Percentiles rank a stretch among this genome's conserved stretches.
Conservation (phyloP, 2,888 invertebrate species). For the Aleiodes testaceus region DNA sequence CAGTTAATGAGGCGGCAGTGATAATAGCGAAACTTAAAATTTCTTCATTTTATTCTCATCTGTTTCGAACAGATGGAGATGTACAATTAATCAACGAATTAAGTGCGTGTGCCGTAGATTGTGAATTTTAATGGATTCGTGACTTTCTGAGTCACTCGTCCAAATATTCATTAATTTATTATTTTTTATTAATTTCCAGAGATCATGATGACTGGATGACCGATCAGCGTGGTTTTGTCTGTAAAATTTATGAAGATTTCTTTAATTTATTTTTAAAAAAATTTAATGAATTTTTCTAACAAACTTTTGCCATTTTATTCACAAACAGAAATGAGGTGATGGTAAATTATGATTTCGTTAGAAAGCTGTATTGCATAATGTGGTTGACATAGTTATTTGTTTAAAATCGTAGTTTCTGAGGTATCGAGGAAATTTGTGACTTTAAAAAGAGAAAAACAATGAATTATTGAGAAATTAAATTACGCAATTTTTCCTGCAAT, state of each 20-base stretch:
- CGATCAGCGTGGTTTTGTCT: constrained; percentile 64
- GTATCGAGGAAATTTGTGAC: no score
- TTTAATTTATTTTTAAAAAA: no score
- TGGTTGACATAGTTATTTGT: neutral
- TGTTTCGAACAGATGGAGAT: constrained; percentile 32
- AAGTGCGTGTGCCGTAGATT: constrained; percentile 24
- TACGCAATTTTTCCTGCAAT: no score
- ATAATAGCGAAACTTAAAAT: constrained; percentile 48
- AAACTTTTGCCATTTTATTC: no score
- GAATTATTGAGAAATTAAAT: no score
- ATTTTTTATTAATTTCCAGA: constrained; percentile 32
- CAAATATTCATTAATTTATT: constrained; percentile 25
- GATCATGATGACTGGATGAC: constrained; percentile 25
- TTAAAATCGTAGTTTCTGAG: neutral
- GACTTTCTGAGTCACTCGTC: constrained; percentile 13
- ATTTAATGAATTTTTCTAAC: no score
- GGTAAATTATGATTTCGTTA: constrained; percentile 1
- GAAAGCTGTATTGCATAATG: constrained; percentile 24
- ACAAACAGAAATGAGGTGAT: neutral
- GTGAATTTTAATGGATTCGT: neutral
- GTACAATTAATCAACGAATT: constrained; percentile 30
- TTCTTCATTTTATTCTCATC: constrained; percentile 5
- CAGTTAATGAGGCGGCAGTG: constrained; percentile 50
- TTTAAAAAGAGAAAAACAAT: no score
- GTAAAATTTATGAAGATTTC: constrained; percentile 49